Evolutionary conservation across 2,113 vertebrate species (phyloP).

Genomic region (Lepus europaeus): DNA sequence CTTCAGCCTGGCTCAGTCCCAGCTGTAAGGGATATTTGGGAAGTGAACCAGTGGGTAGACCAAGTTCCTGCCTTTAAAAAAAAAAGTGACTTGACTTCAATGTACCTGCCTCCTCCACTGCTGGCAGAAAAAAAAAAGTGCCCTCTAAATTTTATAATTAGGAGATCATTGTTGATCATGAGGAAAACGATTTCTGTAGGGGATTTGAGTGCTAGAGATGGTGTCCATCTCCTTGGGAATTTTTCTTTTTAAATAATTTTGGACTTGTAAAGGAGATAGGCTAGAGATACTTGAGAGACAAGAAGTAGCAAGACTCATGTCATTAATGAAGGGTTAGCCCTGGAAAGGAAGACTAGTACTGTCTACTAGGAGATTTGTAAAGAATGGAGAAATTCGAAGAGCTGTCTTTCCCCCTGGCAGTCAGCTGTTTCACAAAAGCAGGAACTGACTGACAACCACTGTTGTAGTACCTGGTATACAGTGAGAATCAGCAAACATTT

Average conservation of each 20-base stretch:
- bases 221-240: background rate
- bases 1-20: no score
- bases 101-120: no score
- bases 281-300: background rate
- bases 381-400: conserved; percentile 21
- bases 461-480: background rate
- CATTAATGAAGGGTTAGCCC: background rate
- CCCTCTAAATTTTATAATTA: conserved; percentile 3
- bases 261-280: background rate
- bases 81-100: no score
- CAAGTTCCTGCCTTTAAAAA: no score
- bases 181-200: conserved; percentile 4
- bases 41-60: no score
- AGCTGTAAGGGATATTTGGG: no score
- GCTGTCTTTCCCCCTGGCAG: background rate
- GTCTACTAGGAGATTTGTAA: background rate
- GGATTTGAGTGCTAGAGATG: conserved; percentile 26
- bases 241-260: background rate
- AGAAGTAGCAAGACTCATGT: background rate
- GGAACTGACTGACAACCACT: background rate
- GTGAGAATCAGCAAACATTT: background rate
- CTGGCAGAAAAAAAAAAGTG: background rate
- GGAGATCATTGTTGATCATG: background rate
- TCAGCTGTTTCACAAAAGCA: background rate
- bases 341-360: background rate